Base-by-base conservation (phyloP, 2,888 invertebrate species). In the Dromius quadrimaculatus region DNA sequence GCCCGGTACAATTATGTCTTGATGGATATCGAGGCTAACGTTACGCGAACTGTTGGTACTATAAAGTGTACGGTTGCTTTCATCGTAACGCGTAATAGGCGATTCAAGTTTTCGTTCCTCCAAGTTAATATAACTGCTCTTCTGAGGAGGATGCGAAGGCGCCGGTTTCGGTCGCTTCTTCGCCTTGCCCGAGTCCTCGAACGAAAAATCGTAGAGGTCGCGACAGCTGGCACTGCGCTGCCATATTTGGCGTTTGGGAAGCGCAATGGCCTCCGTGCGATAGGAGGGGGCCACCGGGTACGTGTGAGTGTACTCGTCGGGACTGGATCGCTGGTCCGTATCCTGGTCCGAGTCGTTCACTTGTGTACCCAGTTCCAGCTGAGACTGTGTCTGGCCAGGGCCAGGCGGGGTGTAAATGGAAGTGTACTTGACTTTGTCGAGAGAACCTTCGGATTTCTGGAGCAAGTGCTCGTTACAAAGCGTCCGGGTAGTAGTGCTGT, bases 171-270 rank as follows among this genome's bases (percentile, higher is more conserved):
- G 84, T 57, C 85, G 84, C 62, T 87, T 87, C 78, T 89, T 89
- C 74, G 89, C 87, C 76, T 88, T 86, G 65, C 89, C 89, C 66
- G 89, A 87, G 76, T 89, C 89, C 80, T 90, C 90, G 82, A 90
- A 90, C 82, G 89, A 90, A 80, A 89, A 90, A 81, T 92, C 92
- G 80, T 91, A 90, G 72, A 94, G 86, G 79, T 93, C 92, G 83
- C 92, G 90, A 83, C 93, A 93, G 78, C 92, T 92, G 77, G 91
- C 90, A 80, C 92, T 92, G 79, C 93, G 90, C 74, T 92, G 89
- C 91, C 92, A 92, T 71, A 86, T 81, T 78, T 85, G 85, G 74
- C 83, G 82, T 78, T 85, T 83, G 71, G 83, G 81, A 73, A 82
- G 79, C 41, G 77, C 80, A 78, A 75, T 76, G 36, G 76, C 43